Percentiles rank a stretch among this genome's conserved stretches.
Evolutionary conservation across 2,888 invertebrate species (phyloP).

Genomic region (Diaprepes abbreviatus): DNA sequence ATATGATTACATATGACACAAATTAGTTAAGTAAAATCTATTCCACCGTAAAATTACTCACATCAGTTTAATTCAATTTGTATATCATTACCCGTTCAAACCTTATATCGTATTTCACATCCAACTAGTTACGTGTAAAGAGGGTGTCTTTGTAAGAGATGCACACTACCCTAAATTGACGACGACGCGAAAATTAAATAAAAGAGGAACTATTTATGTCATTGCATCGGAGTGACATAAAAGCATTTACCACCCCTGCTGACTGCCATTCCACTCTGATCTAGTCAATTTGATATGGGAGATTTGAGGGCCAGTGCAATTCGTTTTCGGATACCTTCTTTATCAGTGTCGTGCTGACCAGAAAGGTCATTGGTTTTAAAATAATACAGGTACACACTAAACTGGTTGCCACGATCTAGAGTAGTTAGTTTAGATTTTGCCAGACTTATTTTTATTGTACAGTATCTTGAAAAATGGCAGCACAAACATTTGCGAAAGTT

Average conservation of each 20-base stretch:
- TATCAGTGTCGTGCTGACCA: slow-evolving; percentile 37
- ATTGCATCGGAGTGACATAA: slow-evolving; percentile 54
- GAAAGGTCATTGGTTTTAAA: too few relatives aligned
- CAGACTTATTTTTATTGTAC: too few relatives aligned
- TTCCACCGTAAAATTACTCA: slow-evolving; percentile 49
- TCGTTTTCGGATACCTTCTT: slow-evolving; percentile 42
- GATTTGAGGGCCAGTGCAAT: slow-evolving; percentile 54
- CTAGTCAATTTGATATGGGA: slow-evolving; percentile 59
- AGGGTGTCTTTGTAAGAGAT: slow-evolving; percentile 40
- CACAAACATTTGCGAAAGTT: too few relatives aligned
- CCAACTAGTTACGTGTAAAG: slow-evolving; percentile 48
- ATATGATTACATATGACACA: too few relatives aligned
- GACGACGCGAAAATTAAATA: slow-evolving; percentile 56
- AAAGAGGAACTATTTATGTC: slow-evolving; percentile 55
- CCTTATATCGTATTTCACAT: slow-evolving; percentile 51
- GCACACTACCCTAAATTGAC: slow-evolving; percentile 43
- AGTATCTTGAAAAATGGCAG: too few relatives aligned
- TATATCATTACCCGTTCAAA: slow-evolving; percentile 49
- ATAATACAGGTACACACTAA: too few relatives aligned
- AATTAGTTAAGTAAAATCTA: slow-evolving; percentile 35
- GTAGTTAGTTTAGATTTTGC: too few relatives aligned
- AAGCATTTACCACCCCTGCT: slow-evolving; percentile 50
- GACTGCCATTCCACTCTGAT: slow-evolving; percentile 45
- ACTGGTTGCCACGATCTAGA: too few relatives aligned
- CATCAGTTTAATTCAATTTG: slow-evolving; percentile 52